Base-by-base conservation (phyloP, 2,797 vertebrate genomes). In the Malurus leucopterus region DNA sequence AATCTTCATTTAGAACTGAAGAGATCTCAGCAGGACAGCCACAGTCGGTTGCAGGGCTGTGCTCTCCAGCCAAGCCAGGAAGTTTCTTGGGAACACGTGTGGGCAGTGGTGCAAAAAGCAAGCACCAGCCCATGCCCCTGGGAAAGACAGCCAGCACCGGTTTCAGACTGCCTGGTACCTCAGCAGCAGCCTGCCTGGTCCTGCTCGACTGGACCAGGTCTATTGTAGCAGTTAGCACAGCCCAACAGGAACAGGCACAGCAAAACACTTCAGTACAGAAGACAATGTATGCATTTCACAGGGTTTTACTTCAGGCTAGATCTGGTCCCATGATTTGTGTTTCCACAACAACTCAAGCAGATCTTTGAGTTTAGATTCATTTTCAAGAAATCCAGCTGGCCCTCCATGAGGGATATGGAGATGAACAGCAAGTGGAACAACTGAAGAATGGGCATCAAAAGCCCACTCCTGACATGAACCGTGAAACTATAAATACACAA, bases 381-480 rank as follows among this genome's bases (percentile, higher is more conserved):
- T 55, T 55, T 62, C 51, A 89, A 93, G 73, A 62, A 93, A 92
- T 84, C n/a, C 63, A 89, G 46, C 55, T 59, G 19, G 54, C 44
- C 41, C 63, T 63, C 73, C 53, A 73, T 34, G 51, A 93, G 53
- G 63, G 83, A 80, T 27, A 85, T 2, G 57, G 41, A 84, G 70
- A 75, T 46, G 63, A 77, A 58, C 65, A 89, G 29, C 36, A 91
- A 88, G 44, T 43, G 59, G 73, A 89, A 88, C 55, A 94, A 91
- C 73, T 67, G 89, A 67, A 75, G 62, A 70, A 86, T 20, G 57
- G 34, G 49, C 11, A 1, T 73, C 77, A 89, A 91, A 86, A 78
- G 30, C 36, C 58, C n/a, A 36, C 49, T 81, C 47, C 55, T 55
- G 67, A 86, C 32, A 76, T 0, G 5, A 91, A 81, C 24, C 53